Evolutionary conservation across 2,888 invertebrate species (phyloP), one percentile per base, ranked within the genome.

Genomic region (Drosophila kambysellisi): DNA sequence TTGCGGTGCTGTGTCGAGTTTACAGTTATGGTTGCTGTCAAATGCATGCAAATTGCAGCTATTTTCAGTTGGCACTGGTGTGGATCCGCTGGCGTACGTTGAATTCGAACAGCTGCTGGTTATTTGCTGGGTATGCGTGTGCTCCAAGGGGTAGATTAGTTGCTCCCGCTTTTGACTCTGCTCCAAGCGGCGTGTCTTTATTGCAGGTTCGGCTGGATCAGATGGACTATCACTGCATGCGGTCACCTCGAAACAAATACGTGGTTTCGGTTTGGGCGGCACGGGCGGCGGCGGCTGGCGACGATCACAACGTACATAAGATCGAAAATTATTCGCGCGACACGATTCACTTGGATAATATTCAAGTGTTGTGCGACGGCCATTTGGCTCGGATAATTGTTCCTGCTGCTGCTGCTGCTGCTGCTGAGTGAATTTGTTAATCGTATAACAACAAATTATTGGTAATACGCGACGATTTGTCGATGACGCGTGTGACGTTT

Each of bases 391-490:
- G 33, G n/a, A 41, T 57, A 41, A 37, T 37, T 54, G 54, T 54
- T 53, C 53, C 25, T 53, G 53, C 29, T 20, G 52, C 51, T 17
- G 64, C 59, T 69, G 61, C 7, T 69, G 64, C 39, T 70, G 63
- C 51, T 35, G 50, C 6, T 60, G 48, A 52, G 76, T 70, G 35
- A 74, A 74, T 76, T 88, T 89, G 79, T 86, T 90, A 84, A 91
- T 89, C 85, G 91, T 90, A 90, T 91, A 92, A 89, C 92, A 92
- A 89, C 92, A 92, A 88, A 90, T 89, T 74, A 88, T 84, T 75
- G 92, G 91, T 73, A 92, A 90, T 75, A 74, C 83, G 78, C 77
- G 81, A 72, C 81, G 80, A 68, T 79, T 70, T 70, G 79, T 68
- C 69, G 84, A 69, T 81, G 84, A 76, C 76, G 81, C 84, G 79